A percentile compares a stretch with the other conserved stretches of the same genome.
These are phyloP conservation scores for Pipistrellus pipistrellus DNA, from an alignment of 2,797 vertebrate genomes.

Conservation along the genomic window DNA sequence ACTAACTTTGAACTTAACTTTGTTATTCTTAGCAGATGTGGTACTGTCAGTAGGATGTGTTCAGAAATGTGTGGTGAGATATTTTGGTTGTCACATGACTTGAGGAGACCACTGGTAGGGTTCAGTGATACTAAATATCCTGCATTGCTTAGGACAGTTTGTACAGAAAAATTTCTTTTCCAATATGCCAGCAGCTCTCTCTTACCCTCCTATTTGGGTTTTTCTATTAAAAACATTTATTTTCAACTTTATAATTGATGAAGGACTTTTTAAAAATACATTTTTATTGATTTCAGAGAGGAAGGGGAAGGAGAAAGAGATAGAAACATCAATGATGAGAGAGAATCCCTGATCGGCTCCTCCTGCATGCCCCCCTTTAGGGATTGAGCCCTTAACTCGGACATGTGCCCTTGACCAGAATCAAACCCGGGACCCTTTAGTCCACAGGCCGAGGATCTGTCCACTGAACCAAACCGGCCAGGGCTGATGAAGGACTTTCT, in stretches of 20 bases:
- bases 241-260: constrained; percentile 28
- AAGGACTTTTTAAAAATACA: not conserved
- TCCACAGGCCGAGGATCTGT: too few species aligned
- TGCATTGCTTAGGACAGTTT: not conserved
- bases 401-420: too few species aligned
- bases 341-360: too few species aligned
- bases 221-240: constrained; percentile 20
- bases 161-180: not conserved
- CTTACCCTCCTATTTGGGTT: not conserved
- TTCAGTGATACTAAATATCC: not conserved
- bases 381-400: too few species aligned
- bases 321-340: too few species aligned
- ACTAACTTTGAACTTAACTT: constrained; percentile 17
- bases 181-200: not conserved
- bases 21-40: constrained; percentile 19
- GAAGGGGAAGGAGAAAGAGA: too few species aligned
- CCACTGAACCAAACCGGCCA: too few species aligned
- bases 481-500: not conserved
- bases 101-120: not conserved
- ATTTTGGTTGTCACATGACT: not conserved
- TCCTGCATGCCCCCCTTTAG: too few species aligned
- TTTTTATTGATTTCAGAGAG: too few species aligned
- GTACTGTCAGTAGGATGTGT: not conserved
- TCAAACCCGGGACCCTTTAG: too few species aligned
- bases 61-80: not conserved